Conservation (phyloP, 2,797 vertebrate species). For the Peromyscus melanophrys region DNA sequence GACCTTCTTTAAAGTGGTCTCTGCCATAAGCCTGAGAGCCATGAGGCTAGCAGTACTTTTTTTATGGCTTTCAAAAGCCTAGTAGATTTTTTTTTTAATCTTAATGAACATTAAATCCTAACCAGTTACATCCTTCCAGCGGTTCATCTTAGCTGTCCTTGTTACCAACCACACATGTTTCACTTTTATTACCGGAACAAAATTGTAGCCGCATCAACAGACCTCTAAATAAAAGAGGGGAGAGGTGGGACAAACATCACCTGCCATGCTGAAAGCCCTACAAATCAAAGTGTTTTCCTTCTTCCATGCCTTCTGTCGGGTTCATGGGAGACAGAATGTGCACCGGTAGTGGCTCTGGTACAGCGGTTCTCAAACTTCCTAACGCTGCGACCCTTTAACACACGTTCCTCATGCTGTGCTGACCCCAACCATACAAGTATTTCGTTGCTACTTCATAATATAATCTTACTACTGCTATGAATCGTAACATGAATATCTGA, state of each 20-base stretch:
- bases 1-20: neutral
- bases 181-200: conserved; percentile 67
- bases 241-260: neutral
- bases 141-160: conserved; percentile 62
- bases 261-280: conserved; percentile 40
- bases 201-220: conserved; percentile 68
- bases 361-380: neutral
- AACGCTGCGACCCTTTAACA: neutral
- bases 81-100: conserved; percentile 54
- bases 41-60: neutral
- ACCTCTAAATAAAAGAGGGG: conserved; percentile 78
- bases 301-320: conserved; percentile 51
- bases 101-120: conserved; percentile 77
- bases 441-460: neutral
- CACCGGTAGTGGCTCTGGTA: neutral
- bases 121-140: conserved; percentile 64
- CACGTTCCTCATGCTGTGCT: neutral
- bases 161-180: conserved; percentile 75
- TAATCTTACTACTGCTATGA: neutral
- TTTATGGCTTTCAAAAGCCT: conserved; percentile 39
- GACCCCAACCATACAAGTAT: neutral
- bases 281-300: conserved; percentile 73
- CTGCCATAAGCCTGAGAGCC: neutral
- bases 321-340: conserved; percentile 58
- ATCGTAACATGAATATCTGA: neutral